phyloP scores from a whole-genome alignment of 1,140 invertebrate genomes.

The Anadara kagoshimensis region DNA sequence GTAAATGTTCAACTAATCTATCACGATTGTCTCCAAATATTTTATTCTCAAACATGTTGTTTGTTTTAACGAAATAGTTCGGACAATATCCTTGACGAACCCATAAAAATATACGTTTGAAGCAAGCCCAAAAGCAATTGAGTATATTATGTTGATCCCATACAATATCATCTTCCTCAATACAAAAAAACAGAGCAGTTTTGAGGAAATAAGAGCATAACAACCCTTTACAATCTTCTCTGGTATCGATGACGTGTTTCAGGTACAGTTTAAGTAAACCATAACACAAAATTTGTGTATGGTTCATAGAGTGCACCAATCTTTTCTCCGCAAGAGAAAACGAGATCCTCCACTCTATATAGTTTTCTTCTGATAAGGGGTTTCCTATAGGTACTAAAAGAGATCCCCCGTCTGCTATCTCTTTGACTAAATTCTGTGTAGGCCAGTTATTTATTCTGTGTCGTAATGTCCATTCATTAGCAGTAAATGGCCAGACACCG shows the following conservation, averaged over 20 bases:
- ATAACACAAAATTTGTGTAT: conserved; percentile 21
- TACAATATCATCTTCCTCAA: background rate
- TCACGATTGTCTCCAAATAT: too few relatives aligned
- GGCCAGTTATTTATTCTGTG: background rate
- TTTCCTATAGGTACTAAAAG: background rate
- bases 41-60: too few relatives aligned
- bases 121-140: conserved; percentile 16
- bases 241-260: background rate
- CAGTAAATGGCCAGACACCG: background rate
- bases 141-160: conserved; percentile 77
- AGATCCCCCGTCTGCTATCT: background rate
- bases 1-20: too few relatives aligned
- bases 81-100: background rate
- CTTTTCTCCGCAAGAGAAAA: conserved; percentile 23
- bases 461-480: background rate
- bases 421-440: background rate
- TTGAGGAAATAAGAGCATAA: conserved; percentile 23
- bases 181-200: conserved; percentile 11
- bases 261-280: conserved; percentile 20
- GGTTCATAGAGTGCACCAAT: conserved; percentile 26
- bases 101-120: conserved; percentile 7
- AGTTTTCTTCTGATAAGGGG: background rate
- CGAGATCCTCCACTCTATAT: conserved; percentile 20
- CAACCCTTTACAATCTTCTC: background rate
- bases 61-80: too few relatives aligned